Conservation (phyloP, 2,797 vertebrate genomes). For the Enteromius unitaeniatus region DNA sequence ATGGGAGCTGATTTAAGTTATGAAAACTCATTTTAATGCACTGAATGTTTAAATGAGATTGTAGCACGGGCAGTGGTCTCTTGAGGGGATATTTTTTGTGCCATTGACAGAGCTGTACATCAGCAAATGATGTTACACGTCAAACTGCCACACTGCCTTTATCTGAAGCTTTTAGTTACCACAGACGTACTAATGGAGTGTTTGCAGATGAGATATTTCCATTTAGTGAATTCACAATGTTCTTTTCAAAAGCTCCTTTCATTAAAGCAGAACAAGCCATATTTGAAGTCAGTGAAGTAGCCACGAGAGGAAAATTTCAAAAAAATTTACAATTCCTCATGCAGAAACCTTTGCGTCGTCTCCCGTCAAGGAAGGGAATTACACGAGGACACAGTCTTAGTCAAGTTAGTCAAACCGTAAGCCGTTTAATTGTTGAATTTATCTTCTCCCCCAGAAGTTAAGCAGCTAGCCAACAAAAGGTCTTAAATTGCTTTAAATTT, state of each 20-base stretch:
- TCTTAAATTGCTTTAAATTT: conserved; percentile 2
- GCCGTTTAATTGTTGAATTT: conserved; percentile 17
- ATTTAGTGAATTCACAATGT: not conserved
- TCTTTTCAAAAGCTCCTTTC: not conserved
- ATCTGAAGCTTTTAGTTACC: conserved; percentile 31
- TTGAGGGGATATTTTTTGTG: conserved; percentile 15
- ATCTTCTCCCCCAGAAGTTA: conserved; percentile 12
- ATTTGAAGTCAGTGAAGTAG: not conserved
- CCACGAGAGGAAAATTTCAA: not conserved
- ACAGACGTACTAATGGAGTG: conserved; percentile 15
- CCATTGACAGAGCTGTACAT: not conserved
- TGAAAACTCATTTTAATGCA: conserved; percentile 17
- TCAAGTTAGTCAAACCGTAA: conserved; percentile 11
- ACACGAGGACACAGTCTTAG: not conserved
- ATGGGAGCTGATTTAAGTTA: conserved; percentile 23
- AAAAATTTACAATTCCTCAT: not conserved
- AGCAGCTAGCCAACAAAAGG: conserved; percentile 1
- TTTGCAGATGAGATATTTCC: not conserved
- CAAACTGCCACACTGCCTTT: conserved; percentile 12
- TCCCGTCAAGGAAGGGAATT: not conserved
- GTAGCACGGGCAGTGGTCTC: not conserved
- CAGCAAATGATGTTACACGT: conserved; percentile 9
- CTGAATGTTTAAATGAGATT: conserved; percentile 17
- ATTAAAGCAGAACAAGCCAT: not conserved
- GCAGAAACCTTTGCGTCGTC: not conserved